A percentile compares a stretch with the other conserved stretches of the same genome.
Conservation (phyloP, 1,140 invertebrate species). For the Bombyx mandarina region DNA sequence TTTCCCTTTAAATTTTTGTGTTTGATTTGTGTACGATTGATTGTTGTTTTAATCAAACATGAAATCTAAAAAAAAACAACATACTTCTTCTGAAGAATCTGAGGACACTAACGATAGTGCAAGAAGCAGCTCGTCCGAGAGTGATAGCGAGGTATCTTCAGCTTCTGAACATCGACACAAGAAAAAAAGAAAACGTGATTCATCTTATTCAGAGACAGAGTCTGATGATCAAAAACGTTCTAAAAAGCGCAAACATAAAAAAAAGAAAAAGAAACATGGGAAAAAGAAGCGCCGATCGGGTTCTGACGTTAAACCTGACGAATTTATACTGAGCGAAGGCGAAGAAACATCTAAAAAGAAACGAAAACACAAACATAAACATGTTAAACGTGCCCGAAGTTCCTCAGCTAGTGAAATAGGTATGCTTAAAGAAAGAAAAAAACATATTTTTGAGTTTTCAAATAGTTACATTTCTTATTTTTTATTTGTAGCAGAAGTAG, state of each 20-base stretch:
- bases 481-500: conserved; percentile 19
- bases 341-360: conserved; percentile 55
- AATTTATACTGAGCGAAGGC: conserved; percentile 45
- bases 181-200: conserved; percentile 62
- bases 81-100: conserved; percentile 54
- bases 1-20: neutral
- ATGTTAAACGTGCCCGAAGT: conserved; percentile 38
- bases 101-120: conserved; percentile 46
- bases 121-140: conserved; percentile 55
- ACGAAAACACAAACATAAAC: conserved; percentile 62
- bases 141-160: conserved; percentile 55
- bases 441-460: neutral
- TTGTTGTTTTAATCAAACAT: conserved; percentile 17
- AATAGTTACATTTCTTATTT: neutral
- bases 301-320: conserved; percentile 32
- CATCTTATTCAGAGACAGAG: conserved; percentile 54
- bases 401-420: conserved; percentile 40
- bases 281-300: conserved; percentile 56
- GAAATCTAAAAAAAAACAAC: conserved; percentile 60
- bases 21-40: neutral
- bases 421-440: conserved; percentile 8
- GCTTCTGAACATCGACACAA: conserved; percentile 51
- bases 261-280: conserved; percentile 65
- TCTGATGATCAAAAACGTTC: conserved; percentile 49
- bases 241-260: conserved; percentile 67